These are phyloP conservation scores for Diadromus collaris DNA, from an alignment of 2,888 invertebrate species.

Conservation along the genomic window DNA sequence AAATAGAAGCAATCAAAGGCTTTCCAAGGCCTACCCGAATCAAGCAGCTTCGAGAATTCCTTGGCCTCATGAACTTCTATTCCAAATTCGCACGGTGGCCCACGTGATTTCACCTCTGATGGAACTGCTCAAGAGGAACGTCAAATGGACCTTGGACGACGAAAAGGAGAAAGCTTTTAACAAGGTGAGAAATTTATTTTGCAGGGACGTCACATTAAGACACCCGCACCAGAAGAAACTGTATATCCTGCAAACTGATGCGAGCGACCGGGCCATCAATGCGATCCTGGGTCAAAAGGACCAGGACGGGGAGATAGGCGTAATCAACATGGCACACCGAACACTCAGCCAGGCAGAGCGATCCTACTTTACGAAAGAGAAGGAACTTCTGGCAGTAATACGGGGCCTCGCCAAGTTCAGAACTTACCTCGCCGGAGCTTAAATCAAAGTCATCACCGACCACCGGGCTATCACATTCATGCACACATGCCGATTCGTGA, in stretches of 20 bases:
- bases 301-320: constrained; percentile 52
- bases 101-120: constrained; percentile 39
- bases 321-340: constrained; percentile 19
- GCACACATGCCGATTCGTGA: neutral
- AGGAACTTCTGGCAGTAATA: constrained; percentile 65
- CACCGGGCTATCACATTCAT: neutral
- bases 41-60: constrained; percentile 61
- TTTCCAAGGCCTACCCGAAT: constrained; percentile 58
- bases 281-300: constrained; percentile 29
- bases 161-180: constrained; percentile 2
- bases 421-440: constrained; percentile 59
- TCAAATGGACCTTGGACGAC: constrained; percentile 1
- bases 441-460: constrained; percentile 53
- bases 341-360: constrained; percentile 55
- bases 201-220: neutral
- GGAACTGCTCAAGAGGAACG: constrained; percentile 56
- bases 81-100: constrained; percentile 53
- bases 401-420: constrained; percentile 48
- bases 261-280: constrained; percentile 32
- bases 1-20: constrained; percentile 58
- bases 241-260: constrained; percentile 57
- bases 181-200: neutral
- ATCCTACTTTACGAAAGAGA: constrained; percentile 64
- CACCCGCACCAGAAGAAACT: constrained; percentile 12
- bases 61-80: constrained; percentile 61